Evolutionary conservation across 1,140 invertebrate species (phyloP).

Genomic region (Saccostrea glomerata): DNA sequence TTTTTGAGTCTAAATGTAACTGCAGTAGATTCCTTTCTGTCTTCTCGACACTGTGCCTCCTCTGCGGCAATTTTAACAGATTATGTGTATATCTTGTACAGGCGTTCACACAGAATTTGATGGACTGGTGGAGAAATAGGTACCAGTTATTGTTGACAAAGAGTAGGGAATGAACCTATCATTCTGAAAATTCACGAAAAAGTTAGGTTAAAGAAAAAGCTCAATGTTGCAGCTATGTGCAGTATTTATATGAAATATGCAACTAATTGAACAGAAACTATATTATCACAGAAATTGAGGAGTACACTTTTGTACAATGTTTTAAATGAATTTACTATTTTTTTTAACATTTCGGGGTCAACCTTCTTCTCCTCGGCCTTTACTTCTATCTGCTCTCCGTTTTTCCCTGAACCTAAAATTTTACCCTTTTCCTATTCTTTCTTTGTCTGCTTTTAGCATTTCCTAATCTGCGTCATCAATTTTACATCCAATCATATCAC

Average conservation of each 20-base stretch:
- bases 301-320: no score
- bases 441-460: slow-evolving; percentile 28
- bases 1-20: slow-evolving; percentile 90
- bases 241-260: no score
- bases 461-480: slow-evolving; percentile 64
- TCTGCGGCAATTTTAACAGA: slow-evolving; percentile 85
- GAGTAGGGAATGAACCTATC: slow-evolving; percentile 75
- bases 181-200: slow-evolving; percentile 61
- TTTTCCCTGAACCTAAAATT: neutral
- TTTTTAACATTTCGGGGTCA: neutral
- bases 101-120: slow-evolving; percentile 94
- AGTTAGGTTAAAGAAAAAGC: no score
- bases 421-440: slow-evolving; percentile 4
- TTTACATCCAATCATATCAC: slow-evolving; percentile 68
- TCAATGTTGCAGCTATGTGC: no score
- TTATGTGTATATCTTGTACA: slow-evolving; percentile 85
- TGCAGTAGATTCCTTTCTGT: slow-evolving; percentile 89
- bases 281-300: no score
- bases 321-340: no score
- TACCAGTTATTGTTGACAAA: slow-evolving; percentile 80
- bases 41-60: slow-evolving; percentile 78
- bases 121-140: slow-evolving; percentile 96
- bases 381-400: neutral
- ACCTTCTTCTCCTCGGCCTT: slow-evolving; percentile 6
- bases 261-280: no score